phyloP scores from a whole-genome alignment of 2,888 invertebrate species.

The Drosophila yooni region DNA sequence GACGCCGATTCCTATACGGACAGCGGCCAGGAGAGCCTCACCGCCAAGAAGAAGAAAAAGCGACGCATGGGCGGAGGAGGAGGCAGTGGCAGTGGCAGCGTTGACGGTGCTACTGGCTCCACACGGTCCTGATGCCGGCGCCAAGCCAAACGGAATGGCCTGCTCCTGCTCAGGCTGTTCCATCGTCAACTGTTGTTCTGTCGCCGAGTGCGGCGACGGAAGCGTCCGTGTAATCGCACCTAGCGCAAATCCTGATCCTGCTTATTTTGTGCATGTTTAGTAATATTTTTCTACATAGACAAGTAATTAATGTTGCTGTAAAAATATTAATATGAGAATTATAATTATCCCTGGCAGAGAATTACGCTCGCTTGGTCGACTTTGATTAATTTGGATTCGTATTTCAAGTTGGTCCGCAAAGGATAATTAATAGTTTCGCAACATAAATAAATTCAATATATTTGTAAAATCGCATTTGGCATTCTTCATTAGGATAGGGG shows the following conservation, averaged over 20 bases:
- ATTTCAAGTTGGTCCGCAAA: constrained; percentile 18
- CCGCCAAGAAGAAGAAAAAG: constrained; percentile 93
- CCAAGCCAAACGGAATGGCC: constrained; percentile 57
- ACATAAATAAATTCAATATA: constrained; percentile 63
- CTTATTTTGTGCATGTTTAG: constrained; percentile 50
- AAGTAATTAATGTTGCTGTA: constrained; percentile 49
- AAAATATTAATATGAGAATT: constrained; percentile 24
- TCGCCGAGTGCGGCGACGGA: constrained; percentile 40
- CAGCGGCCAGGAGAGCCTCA: constrained; percentile 95
- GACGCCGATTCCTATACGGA: constrained; percentile 88
- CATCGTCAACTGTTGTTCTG: constrained; percentile 67
- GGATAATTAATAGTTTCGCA: constrained; percentile 28
- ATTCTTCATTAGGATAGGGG: constrained; percentile 1
- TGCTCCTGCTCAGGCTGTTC: constrained; percentile 62
- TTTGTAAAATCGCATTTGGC: constrained; percentile 49
- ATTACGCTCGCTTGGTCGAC: constrained; percentile 14
- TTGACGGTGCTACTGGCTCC: constrained; percentile 49
- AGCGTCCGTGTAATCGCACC: constrained; percentile 24
- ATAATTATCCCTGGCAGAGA: constrained; percentile 26
- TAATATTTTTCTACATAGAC: constrained; percentile 75
- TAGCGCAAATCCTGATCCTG: constrained; percentile 34
- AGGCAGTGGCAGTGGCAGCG: constrained; percentile 40
- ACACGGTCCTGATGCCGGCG: constrained; percentile 79
- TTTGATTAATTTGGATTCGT: constrained; percentile 16
- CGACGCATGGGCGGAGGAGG: constrained; percentile 86